Percentiles rank a stretch among this genome's conserved stretches.
These are phyloP conservation scores for Rousettus madagascariensis DNA, from an alignment of 2,797 vertebrate species.

Conservation along the genomic window DNA sequence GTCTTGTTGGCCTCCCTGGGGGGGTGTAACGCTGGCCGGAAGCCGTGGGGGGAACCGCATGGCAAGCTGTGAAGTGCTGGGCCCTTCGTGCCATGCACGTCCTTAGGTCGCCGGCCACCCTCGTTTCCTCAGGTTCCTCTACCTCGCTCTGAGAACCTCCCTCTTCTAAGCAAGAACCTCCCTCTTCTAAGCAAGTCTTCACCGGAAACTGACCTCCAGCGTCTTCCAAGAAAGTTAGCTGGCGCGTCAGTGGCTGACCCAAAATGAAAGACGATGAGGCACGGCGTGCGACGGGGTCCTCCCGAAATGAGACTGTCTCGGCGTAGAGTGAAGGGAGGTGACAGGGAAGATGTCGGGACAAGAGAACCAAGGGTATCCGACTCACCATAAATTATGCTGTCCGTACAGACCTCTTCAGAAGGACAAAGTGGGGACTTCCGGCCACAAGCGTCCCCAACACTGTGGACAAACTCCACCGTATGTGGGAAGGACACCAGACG, in stretches of 20 bases:
- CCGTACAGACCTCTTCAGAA: constrained; percentile 50
- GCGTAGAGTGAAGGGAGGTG: background rate
- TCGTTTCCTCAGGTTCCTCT: background rate
- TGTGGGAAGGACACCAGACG: background rate
- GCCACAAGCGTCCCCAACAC: constrained; percentile 22
- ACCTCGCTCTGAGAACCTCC: too few species aligned
- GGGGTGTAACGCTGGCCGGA: rapidly evolving
- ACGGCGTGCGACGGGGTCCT: constrained; percentile 1
- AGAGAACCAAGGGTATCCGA: constrained; percentile 7
- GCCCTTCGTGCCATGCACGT: rapidly evolving
- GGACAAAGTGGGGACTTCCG: background rate
- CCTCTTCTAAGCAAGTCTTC: background rate
- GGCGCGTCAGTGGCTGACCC: background rate
- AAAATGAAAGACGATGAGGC: background rate
- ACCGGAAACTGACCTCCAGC: background rate
- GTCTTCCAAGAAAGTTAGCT: background rate
- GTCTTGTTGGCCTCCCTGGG: rapidly evolving
- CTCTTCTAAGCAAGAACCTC: too few species aligned
- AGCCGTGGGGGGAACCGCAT: rapidly evolving
- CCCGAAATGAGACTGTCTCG: constrained; percentile 57
- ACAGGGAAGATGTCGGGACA: background rate
- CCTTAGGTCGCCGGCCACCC: rapidly evolving
- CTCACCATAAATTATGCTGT: constrained; percentile 49
- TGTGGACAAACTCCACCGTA: background rate
- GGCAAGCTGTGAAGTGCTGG: rapidly evolving